Evolutionary conservation across 2,888 invertebrate genomes (phyloP).

Genomic region (Clostera curtula): DNA sequence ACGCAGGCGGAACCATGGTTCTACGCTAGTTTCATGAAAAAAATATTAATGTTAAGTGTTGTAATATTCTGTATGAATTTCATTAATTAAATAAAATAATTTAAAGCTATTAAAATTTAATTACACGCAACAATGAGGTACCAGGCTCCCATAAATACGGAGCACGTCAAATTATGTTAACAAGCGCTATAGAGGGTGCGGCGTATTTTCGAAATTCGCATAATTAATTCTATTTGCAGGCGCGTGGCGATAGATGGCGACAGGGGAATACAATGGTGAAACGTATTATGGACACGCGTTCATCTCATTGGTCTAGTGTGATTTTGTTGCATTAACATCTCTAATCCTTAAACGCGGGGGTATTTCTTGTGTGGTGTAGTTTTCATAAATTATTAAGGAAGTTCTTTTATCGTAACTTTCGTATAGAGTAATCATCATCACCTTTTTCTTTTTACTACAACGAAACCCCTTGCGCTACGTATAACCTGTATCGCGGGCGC

Average conservation of each 20-base stretch:
- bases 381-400: too few relatives aligned
- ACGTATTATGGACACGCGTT: conserved; percentile 23
- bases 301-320: conserved; percentile 8
- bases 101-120: conserved; percentile 10
- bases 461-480: too few relatives aligned
- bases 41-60: too few relatives aligned
- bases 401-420: too few relatives aligned
- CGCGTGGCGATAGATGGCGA: conserved; percentile 40
- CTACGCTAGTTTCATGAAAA: too few relatives aligned
- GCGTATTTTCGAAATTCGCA: conserved; percentile 26
- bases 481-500: too few relatives aligned
- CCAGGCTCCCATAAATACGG: conserved; percentile 28
- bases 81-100: not conserved
- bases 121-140: conserved; percentile 12
- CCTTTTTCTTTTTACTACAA: too few relatives aligned
- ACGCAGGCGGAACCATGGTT: too few relatives aligned
- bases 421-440: too few relatives aligned
- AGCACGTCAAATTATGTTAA: conserved; percentile 38
- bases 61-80: not conserved
- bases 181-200: conserved; percentile 23
- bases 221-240: conserved; percentile 46
- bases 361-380: too few relatives aligned
- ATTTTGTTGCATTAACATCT: conserved; percentile 6
- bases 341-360: conserved; percentile 7
- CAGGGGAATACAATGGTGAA: conserved; percentile 19